Percentiles rank a stretch among this genome's conserved stretches.
Conservation (phyloP, 1,140 invertebrate genomes). For the Eumaeus atala region DNA sequence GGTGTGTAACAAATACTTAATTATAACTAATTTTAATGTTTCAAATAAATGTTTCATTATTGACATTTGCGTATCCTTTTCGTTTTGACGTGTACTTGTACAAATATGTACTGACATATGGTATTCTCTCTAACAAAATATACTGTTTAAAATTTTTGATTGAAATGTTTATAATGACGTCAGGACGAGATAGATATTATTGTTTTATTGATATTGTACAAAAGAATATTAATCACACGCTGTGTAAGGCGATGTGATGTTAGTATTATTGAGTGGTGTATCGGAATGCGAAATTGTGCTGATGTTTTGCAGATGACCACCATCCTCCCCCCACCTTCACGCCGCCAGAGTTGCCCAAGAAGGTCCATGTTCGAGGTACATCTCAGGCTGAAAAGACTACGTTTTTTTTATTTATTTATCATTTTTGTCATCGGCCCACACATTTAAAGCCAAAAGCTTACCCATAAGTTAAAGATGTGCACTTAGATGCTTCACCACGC, state of each 20-base stretch:
- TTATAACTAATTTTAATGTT: conserved; percentile 26
- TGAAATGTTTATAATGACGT: background rate
- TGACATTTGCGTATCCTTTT: conserved; percentile 21
- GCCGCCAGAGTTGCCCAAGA: conserved; percentile 97
- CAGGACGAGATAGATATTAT: conserved; percentile 35
- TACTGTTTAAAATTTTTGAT: too few relatives aligned
- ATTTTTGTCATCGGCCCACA: conserved; percentile 60
- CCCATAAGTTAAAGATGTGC: conserved; percentile 49
- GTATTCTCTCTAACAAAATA: too few relatives aligned
- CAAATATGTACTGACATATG: too few relatives aligned
- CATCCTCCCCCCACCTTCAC: conserved; percentile 95
- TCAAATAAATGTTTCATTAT: conserved; percentile 24
- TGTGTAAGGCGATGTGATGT: conserved; percentile 53
- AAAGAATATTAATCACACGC: conserved; percentile 29
- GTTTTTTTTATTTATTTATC: conserved; percentile 55
- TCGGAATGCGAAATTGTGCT: conserved; percentile 78
- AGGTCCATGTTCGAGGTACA: conserved; percentile 95
- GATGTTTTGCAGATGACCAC: conserved; percentile 94
- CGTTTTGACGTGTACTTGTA: conserved; percentile 22
- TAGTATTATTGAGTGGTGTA: conserved; percentile 64
- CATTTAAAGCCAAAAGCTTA: conserved; percentile 56
- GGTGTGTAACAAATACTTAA: conserved; percentile 32
- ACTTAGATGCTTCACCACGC: conserved; percentile 70
- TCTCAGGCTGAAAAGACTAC: conserved; percentile 59
- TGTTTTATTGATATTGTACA: conserved; percentile 28